phyloP scores from a whole-genome alignment of 2,797 vertebrate genomes.

The Sphaeramia orbicularis region DNA sequence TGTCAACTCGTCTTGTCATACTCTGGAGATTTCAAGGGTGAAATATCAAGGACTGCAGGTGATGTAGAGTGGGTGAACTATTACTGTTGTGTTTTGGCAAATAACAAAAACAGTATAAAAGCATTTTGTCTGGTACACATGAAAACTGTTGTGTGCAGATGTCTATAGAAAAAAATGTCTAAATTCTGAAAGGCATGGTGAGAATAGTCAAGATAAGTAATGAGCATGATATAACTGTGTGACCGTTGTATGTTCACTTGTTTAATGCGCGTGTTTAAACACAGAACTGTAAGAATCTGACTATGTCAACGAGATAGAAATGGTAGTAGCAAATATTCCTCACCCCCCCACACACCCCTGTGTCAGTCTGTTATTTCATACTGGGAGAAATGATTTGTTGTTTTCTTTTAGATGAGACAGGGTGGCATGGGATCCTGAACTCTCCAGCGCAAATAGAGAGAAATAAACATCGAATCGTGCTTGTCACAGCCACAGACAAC shows the following conservation, averaged over 20 bases:
- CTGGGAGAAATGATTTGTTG: constrained; percentile 69
- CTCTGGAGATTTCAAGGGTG: constrained; percentile 24
- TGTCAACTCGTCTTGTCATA: constrained; percentile 24
- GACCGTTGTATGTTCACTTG: constrained; percentile 1
- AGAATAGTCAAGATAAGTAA: constrained; percentile 7
- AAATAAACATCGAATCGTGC: constrained; percentile 62
- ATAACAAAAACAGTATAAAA: constrained; percentile 13
- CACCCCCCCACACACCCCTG: constrained; percentile 13
- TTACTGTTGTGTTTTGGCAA: constrained; percentile 12
- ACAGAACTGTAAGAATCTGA: constrained; percentile 20
- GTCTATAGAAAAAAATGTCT: background rate
- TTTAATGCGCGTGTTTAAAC: constrained; percentile 2
- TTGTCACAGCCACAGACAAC: constrained; percentile 65
- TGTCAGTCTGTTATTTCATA: constrained; percentile 59
- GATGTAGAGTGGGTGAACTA: constrained; percentile 15
- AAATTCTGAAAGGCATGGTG: constrained; percentile 4
- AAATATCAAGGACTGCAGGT: constrained; percentile 43
- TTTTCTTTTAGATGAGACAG: constrained; percentile 72
- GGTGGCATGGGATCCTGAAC: constrained; percentile 65
- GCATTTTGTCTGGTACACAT: constrained; percentile 2
- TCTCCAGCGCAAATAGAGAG: constrained; percentile 67
- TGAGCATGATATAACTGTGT: background rate
- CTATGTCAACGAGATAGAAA: constrained; percentile 52
- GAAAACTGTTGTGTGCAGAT: background rate
- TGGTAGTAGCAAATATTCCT: constrained; percentile 49